A percentile compares a stretch with the other conserved stretches of the same genome.
These are phyloP conservation scores for Thamnophis elegans DNA, from an alignment of 2,797 vertebrate species.

Conservation along the genomic window DNA sequence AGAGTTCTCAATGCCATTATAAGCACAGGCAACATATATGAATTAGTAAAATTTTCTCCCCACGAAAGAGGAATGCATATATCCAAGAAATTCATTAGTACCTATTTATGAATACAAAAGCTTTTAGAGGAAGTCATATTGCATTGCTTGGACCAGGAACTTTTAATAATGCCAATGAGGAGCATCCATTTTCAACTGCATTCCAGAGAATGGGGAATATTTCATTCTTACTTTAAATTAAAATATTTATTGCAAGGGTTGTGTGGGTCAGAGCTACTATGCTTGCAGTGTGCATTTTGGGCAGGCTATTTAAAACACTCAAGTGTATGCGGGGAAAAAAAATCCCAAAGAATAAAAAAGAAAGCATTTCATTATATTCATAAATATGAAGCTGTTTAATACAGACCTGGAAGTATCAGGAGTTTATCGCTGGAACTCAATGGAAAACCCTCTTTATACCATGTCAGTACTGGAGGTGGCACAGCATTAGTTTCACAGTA, in stretches of 20 bases:
- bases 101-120: too few species aligned
- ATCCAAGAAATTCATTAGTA: not conserved
- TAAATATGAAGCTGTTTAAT: not conserved
- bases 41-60: not conserved
- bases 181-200: not conserved
- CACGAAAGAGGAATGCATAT: not conserved
- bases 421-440: constrained; percentile 85
- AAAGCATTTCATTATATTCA: constrained; percentile 2
- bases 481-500: constrained; percentile 93
- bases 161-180: not conserved
- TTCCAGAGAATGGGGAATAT: too few species aligned
- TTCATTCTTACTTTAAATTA: not conserved
- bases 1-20: not conserved
- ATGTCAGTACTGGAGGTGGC: constrained; percentile 90
- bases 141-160: not conserved
- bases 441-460: constrained; percentile 88
- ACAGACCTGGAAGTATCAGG: constrained; percentile 87
- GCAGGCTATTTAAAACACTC: not conserved
- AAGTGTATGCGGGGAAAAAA: not conserved
- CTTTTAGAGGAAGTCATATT: not conserved
- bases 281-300: not conserved
- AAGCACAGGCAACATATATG: not conserved
- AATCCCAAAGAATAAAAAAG: not conserved
- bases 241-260: not conserved
- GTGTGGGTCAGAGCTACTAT: not conserved